Base-by-base conservation (phyloP, 2,113 vertebrate species). In the Grantiella picta region DNA sequence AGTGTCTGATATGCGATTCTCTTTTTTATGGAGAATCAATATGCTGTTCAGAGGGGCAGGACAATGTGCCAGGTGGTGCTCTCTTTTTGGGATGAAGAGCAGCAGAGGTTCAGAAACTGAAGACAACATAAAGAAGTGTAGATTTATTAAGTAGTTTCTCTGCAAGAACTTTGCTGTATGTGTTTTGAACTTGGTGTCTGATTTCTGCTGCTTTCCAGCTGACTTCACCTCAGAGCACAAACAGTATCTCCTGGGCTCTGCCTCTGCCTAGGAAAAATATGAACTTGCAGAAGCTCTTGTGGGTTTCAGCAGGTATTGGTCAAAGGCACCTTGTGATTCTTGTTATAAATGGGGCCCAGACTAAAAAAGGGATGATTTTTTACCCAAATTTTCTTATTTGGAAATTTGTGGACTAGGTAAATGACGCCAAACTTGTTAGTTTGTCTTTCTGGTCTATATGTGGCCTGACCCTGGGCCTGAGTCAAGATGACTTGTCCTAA, bases 171-270 rank as follows among this genome's bases (percentile, higher is more conserved):
- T 91, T 65, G 15, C n/a, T 35, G 25, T 35, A 4, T 27, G 22
- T 61, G 8, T 80, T 89, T 82, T 91, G 78, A 57, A n/a, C 31
- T 71, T 64, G 35, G 2, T 73, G 33, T 1, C 33, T 91, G 36
- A 69, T 69, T 61, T 52, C 63, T 60, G 20, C 53, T 66, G 45
- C 53, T 50, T 94, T 85, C 64, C 47, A 63, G 19, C 42, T 54
- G 69, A 40, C n/a, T 57, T 86, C 52, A 33, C 0, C 1, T 33
- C 40, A 42, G 24, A 19, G 10, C 23, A 33, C 1, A 0, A 33
- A 12, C 8, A 18, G 20, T 31, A 8, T 61, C 35, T 66, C 12
- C 31, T 17, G 27, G 20, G 13, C 25, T 89, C 68, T 73, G 31
- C n/a, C 7, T 70, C 42, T 56, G 0, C 13, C 12, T 57, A 9